Percentiles rank a stretch among this genome's conserved stretches.
Conservation (phyloP, 2,113 vertebrate genomes). For the Varanus komodoensis region DNA sequence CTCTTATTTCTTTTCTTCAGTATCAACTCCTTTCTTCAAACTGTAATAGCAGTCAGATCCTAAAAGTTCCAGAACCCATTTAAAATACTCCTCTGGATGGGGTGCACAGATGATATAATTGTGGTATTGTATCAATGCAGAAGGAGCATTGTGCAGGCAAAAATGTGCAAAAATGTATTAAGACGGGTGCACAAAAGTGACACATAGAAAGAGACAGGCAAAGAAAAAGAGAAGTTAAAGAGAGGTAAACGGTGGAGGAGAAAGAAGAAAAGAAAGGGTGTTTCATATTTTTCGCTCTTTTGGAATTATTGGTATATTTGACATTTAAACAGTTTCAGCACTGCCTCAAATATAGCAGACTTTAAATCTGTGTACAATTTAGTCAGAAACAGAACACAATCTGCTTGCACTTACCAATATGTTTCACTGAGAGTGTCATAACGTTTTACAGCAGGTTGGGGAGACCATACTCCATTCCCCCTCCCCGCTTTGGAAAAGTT, state of each 20-base stretch:
- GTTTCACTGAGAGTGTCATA: conserved; percentile 62
- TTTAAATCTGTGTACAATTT: conserved; percentile 70
- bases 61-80: not conserved
- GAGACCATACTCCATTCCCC: conserved; percentile 53
- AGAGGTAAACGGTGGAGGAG: conserved; percentile 20
- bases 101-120: not conserved
- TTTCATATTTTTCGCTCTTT: conserved; percentile 64
- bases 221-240: conserved; percentile 37
- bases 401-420: conserved; percentile 65
- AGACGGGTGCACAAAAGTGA: not conserved
- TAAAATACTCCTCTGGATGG: not conserved
- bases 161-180: not conserved
- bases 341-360: conserved; percentile 66
- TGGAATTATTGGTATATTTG: conserved; percentile 67
- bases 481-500: conserved; percentile 52
- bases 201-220: not conserved
- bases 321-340: conserved; percentile 66
- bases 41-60: not conserved
- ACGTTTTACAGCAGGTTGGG: conserved; percentile 53
- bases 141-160: not conserved
- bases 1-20: not conserved
- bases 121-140: not conserved
- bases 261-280: conserved; percentile 21
- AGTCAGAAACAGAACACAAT: conserved; percentile 60
- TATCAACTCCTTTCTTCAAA: conserved; percentile 53